Conservation (phyloP, 2,888 invertebrate species). For the Hypercompe scribonia region DNA sequence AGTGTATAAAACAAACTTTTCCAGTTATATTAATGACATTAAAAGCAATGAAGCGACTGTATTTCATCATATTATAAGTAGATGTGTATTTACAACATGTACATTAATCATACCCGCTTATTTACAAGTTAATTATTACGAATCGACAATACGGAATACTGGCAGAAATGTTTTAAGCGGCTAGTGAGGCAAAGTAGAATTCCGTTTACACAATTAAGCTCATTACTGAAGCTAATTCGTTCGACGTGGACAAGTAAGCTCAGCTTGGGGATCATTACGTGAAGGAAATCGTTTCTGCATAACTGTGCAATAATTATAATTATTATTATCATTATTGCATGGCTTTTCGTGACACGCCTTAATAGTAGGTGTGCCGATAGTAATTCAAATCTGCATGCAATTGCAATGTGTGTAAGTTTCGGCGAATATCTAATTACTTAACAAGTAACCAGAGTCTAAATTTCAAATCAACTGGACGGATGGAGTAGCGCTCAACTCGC, state of each 20-base stretch:
- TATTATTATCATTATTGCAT: constrained; percentile 65
- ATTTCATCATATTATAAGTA: constrained; percentile 43
- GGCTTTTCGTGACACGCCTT: constrained; percentile 61
- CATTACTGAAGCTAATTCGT: constrained; percentile 74
- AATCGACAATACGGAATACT: constrained; percentile 59
- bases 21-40: constrained; percentile 29
- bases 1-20: constrained; percentile 37
- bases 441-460: background rate
- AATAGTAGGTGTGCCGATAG: constrained; percentile 50
- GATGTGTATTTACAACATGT: constrained; percentile 39
- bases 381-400: constrained; percentile 62
- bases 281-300: constrained; percentile 74
- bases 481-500: too few species aligned
- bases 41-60: constrained; percentile 39
- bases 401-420: constrained; percentile 57
- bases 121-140: constrained; percentile 55
- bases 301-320: constrained; percentile 71
- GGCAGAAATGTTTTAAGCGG: constrained; percentile 50
- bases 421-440: constrained; percentile 18
- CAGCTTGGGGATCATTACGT: constrained; percentile 58
- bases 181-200: constrained; percentile 65
- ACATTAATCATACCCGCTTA: constrained; percentile 47
- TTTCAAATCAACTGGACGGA: background rate
- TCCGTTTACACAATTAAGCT: constrained; percentile 76
- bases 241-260: constrained; percentile 78